Conservation (phyloP, 2,113 vertebrate genomes). For the Bothrops jararaca region DNA sequence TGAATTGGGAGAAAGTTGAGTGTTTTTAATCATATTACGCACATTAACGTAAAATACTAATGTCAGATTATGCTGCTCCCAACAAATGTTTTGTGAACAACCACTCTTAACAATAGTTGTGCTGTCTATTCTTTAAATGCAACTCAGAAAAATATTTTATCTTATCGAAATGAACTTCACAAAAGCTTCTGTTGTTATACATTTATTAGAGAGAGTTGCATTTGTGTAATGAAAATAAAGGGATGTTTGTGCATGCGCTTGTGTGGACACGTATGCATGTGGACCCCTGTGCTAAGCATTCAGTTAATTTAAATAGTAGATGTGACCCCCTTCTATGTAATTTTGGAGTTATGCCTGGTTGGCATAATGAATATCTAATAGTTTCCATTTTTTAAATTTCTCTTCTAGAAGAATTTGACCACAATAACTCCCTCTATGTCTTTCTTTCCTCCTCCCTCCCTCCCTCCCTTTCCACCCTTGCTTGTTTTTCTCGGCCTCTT, state of each 20-base stretch:
- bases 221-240: background rate
- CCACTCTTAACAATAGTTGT: background rate
- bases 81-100: background rate
- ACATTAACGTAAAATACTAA: background rate
- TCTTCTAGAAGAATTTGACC: background rate
- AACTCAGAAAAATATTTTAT: background rate
- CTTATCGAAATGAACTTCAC: background rate
- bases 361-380: background rate
- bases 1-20: background rate
- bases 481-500: conserved; percentile 22
- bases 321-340: background rate
- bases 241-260: background rate
- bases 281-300: background rate
- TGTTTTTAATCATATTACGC: background rate
- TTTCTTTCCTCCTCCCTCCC: background rate
- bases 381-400: background rate
- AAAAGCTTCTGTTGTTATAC: background rate
- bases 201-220: background rate
- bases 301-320: background rate
- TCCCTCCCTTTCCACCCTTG: background rate
- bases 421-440: background rate
- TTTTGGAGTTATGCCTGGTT: background rate
- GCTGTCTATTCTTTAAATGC: background rate
- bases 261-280: background rate
- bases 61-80: background rate